phyloP scores from a whole-genome alignment of 2,888 invertebrate genomes.

The Sisyra terminalis region DNA sequence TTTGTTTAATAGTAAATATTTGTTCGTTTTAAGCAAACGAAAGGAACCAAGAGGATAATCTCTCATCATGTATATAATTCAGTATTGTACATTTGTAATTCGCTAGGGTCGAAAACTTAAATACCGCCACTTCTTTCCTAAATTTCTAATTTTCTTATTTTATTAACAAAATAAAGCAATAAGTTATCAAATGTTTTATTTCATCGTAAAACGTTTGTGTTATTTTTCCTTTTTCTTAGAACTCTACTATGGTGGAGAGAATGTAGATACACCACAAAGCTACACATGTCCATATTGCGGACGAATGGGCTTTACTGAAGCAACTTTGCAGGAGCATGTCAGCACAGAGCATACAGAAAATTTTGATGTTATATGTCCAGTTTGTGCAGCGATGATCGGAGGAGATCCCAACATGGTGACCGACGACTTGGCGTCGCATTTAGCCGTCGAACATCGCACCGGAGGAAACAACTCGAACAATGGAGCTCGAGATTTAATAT shows the following conservation, averaged over 20 bases:
- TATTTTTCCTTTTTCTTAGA: constrained; percentile 37
- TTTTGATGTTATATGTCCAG: constrained; percentile 87
- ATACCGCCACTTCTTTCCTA: too few species aligned
- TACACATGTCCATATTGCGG: constrained; percentile 97
- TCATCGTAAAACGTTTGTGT: too few species aligned
- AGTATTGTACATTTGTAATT: too few species aligned
- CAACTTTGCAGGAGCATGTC: constrained; percentile 79
- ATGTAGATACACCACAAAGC: constrained; percentile 84
- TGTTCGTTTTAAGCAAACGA: too few species aligned
- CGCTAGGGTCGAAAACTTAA: too few species aligned
- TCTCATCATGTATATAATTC: too few species aligned
- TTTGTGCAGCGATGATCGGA: constrained; percentile 91
- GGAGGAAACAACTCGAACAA: constrained; percentile 23
- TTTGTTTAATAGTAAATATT: too few species aligned
- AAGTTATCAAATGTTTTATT: too few species aligned
- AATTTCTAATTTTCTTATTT: too few species aligned
- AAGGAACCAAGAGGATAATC: too few species aligned
- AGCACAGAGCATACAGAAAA: constrained; percentile 84
- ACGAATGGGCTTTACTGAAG: constrained; percentile 89
- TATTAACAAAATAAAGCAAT: too few species aligned
- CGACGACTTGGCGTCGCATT: constrained; percentile 93
- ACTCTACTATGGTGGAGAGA: constrained; percentile 91
- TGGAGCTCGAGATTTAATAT: constrained; percentile 79
- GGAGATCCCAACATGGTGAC: constrained; percentile 96
- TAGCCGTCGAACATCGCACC: constrained; percentile 79